Percentiles rank a stretch among this genome's conserved stretches.
These are phyloP conservation scores for human DNA, from an alignment of 2,113 vertebrate genomes.

Conservation along the genomic window GRCh38 chr13:81086501-81087000, in stretches of 20 bases:
- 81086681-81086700: constrained; percentile 11
- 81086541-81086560: constrained; percentile 17
- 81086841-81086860: background rate
- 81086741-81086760: background rate
- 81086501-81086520: background rate
- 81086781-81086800: background rate
- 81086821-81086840: background rate
- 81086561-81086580: background rate
- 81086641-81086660: constrained; percentile 32
- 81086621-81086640: constrained; percentile 39
- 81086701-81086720: background rate
- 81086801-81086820: background rate
- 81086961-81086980: no score
- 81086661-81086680: constrained; percentile 8
- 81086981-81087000: no score
- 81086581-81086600: constrained; percentile 36
- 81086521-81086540: constrained; percentile 35
- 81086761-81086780: background rate
- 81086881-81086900: background rate
- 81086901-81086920: background rate
- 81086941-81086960: background rate
- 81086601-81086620: constrained; percentile 39
- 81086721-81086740: background rate
- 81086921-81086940: background rate
- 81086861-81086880: background rate